Evolutionary conservation across 1,140 invertebrate genomes (phyloP), one percentile per base, ranked within the genome.

Genomic region (Mamestra configurata): DNA sequence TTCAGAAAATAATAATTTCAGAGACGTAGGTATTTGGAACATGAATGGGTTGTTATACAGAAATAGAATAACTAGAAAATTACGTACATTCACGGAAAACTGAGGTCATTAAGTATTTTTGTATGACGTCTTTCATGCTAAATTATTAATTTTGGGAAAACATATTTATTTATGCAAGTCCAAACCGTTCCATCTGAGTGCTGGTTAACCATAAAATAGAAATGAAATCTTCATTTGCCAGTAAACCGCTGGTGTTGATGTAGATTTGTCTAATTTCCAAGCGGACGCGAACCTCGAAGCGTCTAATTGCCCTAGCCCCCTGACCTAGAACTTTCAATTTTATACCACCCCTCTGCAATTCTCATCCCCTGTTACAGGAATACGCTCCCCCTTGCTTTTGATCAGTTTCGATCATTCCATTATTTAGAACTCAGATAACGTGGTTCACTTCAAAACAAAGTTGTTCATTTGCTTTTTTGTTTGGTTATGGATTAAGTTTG

Each of bases 321-420:
- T 82, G 86, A 73, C 81, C 81, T 82, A 84, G 81, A 83, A 87
- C 83, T 83, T 84, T 79, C 82, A 83, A 79, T 87, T 83, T 83
- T 83, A 84, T 73, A 77, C 72, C 73, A 78, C 57, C 37, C 57
- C 46, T 35, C 64, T 43, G 61, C 18, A 13, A 1, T 40, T 22
- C 70, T 55, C 31, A 66, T 79, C 77, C 79, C 55, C 27, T 79
- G 75, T 79, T 80, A 84, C 70, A 59, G 40, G 61, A 79, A 73
- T 78, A n/a, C 37, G 40, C 43, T 24, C 55, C 27, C 64, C 46
- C 37, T 51, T 40, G 66, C 80, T 46, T 82, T 79, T 57, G 72
- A 57, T 49, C 78, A 72, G 35, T 81, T 81, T 43, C 55, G 79
- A 80, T 27, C 71, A 37, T 79, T 83, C 72, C 75, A 81, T n/a